Evolutionary conservation across 2,888 invertebrate genomes (phyloP).

Genomic region (Pardosa pseudoannulata): DNA sequence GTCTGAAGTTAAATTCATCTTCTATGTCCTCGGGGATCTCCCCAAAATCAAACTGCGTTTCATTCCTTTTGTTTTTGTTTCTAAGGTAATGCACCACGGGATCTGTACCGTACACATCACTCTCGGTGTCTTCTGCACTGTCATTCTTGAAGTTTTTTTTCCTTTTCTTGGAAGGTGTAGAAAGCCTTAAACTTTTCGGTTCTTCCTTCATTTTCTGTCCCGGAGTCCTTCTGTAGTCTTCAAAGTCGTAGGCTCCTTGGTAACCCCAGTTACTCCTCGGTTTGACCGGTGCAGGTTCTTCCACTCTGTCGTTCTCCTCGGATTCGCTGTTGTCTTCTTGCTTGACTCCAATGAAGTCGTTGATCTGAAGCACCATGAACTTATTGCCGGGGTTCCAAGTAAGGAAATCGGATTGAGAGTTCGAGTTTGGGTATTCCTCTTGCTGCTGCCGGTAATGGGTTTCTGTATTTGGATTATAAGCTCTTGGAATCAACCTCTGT

Average conservation of each 20-base stretch:
- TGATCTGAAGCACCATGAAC: slow-evolving; percentile 56
- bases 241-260: slow-evolving; percentile 25
- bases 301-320: slow-evolving; percentile 30
- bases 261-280: background rate
- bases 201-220: background rate
- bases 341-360: slow-evolving; percentile 29
- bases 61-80: slow-evolving; percentile 24
- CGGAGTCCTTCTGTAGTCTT: slow-evolving; percentile 21
- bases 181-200: background rate
- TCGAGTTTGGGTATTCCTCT: slow-evolving; percentile 5
- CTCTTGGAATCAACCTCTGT: slow-evolving; percentile 24
- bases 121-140: slow-evolving; percentile 26
- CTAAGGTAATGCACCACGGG: slow-evolving; percentile 51
- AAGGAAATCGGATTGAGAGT: slow-evolving; percentile 26
- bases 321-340: background rate
- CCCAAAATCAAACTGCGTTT: background rate
- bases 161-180: background rate
- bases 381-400: slow-evolving; percentile 31
- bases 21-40: slow-evolving; percentile 19
- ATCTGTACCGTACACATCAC: slow-evolving; percentile 46
- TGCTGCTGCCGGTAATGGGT: slow-evolving; percentile 1
- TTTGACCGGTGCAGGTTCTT: slow-evolving; percentile 25
- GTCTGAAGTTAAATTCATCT: slow-evolving; percentile 25
- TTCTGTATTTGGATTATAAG: background rate
- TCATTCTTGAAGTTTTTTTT: background rate